These are phyloP conservation scores for Mizuhopecten yessoensis DNA, from an alignment of 1,140 invertebrate genomes.

Conservation along the genomic window DNA sequence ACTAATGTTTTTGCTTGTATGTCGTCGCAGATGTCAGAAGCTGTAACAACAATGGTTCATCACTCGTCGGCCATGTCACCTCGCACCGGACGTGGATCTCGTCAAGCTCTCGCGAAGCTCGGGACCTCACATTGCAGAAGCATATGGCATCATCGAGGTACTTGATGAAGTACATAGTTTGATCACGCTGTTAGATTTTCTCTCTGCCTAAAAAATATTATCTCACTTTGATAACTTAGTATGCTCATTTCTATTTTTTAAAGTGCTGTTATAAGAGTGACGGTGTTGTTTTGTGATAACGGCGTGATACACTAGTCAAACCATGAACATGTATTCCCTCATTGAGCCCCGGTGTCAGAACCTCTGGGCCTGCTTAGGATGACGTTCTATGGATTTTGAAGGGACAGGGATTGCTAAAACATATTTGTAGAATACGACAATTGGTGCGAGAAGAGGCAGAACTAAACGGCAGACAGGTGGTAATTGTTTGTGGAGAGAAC, in stretches of 20 bases:
- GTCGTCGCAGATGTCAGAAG: neutral
- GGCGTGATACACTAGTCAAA: neutral
- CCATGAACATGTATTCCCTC: neutral
- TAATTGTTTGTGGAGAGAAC: neutral
- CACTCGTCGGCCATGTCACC: neutral
- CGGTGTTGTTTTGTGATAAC: neutral
- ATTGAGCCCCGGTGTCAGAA: neutral
- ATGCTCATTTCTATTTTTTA: neutral
- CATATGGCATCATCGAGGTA: neutral
- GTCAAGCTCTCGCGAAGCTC: neutral
- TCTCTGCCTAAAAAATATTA: too few relatives aligned
- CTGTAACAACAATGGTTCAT: neutral
- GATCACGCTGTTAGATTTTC: too few relatives aligned
- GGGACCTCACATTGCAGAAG: neutral
- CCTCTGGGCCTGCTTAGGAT: neutral
- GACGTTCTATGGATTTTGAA: neutral
- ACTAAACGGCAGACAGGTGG: neutral
- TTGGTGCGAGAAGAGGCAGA: neutral
- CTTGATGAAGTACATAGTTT: too few relatives aligned
- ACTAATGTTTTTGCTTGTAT: neutral
- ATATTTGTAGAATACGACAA: neutral
- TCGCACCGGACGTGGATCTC: slow-evolving; percentile 19
- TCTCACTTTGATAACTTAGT: too few relatives aligned
- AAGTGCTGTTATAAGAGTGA: neutral
- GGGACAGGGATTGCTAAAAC: neutral